phyloP scores from a whole-genome alignment of 1,140 invertebrate species.

The Nixonia krombeini region DNA sequence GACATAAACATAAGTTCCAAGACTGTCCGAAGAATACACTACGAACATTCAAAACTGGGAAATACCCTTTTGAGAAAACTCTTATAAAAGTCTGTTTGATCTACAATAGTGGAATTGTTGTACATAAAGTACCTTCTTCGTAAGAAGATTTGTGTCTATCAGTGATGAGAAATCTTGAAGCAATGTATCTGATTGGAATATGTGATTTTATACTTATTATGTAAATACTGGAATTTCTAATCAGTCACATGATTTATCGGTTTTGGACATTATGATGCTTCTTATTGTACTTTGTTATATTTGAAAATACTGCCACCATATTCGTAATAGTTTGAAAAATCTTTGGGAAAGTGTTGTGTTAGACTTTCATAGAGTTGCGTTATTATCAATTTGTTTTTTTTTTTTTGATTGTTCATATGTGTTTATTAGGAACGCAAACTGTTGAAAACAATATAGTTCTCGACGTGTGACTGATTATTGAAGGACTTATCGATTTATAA shows the following conservation, averaged over 20 bases:
- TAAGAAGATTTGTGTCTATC: slow-evolving; percentile 12
- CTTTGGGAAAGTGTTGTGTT: too few relatives aligned
- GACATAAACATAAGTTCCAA: slow-evolving; percentile 3
- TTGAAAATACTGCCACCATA: neutral
- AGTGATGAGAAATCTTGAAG: slow-evolving; percentile 13
- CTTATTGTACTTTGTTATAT: neutral
- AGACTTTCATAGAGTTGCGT: too few relatives aligned
- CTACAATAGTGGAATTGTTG: slow-evolving; percentile 4
- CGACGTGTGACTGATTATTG: slow-evolving; percentile 5
- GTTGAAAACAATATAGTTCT: slow-evolving; percentile 5
- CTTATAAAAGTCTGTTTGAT: slow-evolving; percentile 20
- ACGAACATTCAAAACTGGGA: slow-evolving; percentile 13
- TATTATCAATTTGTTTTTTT: too few relatives aligned
- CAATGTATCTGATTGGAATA: neutral
- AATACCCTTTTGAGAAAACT: slow-evolving; percentile 1
- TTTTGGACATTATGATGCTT: neutral
- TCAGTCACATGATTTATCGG: slow-evolving; percentile 2
- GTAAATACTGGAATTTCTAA: neutral
- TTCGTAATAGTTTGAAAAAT: too few relatives aligned
- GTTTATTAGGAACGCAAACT: neutral
- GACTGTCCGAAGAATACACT: slow-evolving; percentile 19
- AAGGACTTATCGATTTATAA: slow-evolving; percentile 11
- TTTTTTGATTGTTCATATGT: neutral
- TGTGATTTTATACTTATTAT: slow-evolving; percentile 7
- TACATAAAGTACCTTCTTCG: slow-evolving; percentile 14